Percentiles rank a stretch among this genome's conserved stretches.
Evolutionary conservation across 2,888 invertebrate genomes (phyloP).

Genomic region (Smittia sp.): DNA sequence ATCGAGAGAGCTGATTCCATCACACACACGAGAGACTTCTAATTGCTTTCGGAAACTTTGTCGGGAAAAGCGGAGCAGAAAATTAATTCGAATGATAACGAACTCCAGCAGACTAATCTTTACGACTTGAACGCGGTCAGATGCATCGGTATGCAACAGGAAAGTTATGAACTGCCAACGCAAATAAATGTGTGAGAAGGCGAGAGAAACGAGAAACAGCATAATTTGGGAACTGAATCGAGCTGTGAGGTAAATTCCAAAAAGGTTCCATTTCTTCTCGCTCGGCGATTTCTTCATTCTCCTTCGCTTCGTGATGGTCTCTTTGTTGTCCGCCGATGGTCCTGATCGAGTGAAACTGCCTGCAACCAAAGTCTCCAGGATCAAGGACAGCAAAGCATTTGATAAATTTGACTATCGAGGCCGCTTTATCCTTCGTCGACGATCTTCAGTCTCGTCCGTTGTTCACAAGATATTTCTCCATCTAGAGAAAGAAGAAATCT

Average conservation of each 20-base stretch:
- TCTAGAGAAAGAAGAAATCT: constrained; percentile 28
- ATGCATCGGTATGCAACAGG: not conserved
- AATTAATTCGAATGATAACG: not conserved
- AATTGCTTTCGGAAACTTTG: constrained; percentile 7
- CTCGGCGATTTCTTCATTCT: not conserved
- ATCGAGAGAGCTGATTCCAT: not conserved
- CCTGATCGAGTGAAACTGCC: not conserved
- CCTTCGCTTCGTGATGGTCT: not conserved
- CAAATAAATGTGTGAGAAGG: constrained; percentile 18
- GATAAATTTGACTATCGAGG: constrained; percentile 22
- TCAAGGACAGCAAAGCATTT: not conserved
- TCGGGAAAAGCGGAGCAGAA: not conserved
- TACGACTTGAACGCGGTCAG: not conserved
- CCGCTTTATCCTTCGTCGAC: constrained; percentile 1
- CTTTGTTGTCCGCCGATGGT: not conserved
- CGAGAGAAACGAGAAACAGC: not conserved
- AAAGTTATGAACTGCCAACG: constrained; percentile 29
- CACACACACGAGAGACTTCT: not conserved
- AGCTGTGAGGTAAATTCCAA: constrained; percentile 25
- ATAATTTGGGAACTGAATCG: constrained; percentile 10
- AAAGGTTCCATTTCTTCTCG: constrained; percentile 15
- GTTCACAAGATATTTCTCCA: not conserved
- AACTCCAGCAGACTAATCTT: not conserved
- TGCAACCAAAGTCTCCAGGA: not conserved
- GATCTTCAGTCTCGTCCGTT: not conserved